Base-by-base conservation (phyloP, 2,113 vertebrate species). In the Okapia johnstoni region DNA sequence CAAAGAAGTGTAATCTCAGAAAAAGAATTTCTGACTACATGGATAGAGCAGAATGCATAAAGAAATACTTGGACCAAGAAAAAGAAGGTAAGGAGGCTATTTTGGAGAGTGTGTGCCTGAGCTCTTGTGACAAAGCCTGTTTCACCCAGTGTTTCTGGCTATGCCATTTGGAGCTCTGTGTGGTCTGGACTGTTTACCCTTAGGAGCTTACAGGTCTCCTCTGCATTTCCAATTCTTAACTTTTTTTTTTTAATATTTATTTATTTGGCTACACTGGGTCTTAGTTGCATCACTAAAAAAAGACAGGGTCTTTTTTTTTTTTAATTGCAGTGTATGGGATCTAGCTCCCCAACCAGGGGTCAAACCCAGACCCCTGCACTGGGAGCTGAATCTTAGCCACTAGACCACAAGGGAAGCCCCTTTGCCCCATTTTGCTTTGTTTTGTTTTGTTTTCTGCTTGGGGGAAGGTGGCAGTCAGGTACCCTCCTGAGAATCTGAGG, bases 11-110 rank as follows among this genome's bases (percentile, higher is more conserved):
- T 0, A 98, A 98, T 95, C 99, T 99, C 98, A 99, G 99, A 94
- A 98, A 99, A 89, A 99, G 99, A 98, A 99, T 99, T 93, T 98
- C 99, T 36, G 95, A 98, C 93, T 99, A 99, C 98, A 99, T 99
- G 99, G 99, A 99, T 96, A 98, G 99, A 98, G 99, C 99, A 58
- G 99, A 99, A 98, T 99, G 99, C 88, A 99, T 99, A 96, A 99
- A 99, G 98, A 99, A 98, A 54, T 99, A 99, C 36, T 98, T 99
- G n/a, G 99, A 99, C 97, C 99, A 99, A 98, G 98, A 99, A 96
- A 99, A 99, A 98, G 99, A 99, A 99, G 99, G 99, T 99, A 98
- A 30, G 83, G 83, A 80, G 17, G 11, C 30, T 85, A 1, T 50
- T 94, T 89, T 36, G 66, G 23, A 79, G 73, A 85, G 43, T 15